Conservation (phyloP, 2,797 vertebrate species). For the Lagodon rhomboides region DNA sequence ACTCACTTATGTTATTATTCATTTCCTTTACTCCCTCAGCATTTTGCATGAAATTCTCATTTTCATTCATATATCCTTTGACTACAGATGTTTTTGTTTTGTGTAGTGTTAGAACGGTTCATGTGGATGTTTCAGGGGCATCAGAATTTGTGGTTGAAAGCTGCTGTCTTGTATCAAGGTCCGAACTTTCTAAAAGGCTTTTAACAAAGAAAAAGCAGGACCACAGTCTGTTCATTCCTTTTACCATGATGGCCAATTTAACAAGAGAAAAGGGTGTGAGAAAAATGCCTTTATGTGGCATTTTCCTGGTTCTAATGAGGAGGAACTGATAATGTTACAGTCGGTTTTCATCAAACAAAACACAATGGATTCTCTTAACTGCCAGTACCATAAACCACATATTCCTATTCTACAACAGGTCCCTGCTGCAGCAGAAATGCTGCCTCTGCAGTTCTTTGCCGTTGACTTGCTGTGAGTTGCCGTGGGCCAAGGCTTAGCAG, state of each 20-base stretch:
- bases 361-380: background rate
- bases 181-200: background rate
- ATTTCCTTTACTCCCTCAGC: background rate
- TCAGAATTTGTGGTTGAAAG: background rate
- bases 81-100: background rate
- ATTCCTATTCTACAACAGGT: background rate
- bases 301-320: background rate
- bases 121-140: background rate
- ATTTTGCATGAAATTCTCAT: background rate
- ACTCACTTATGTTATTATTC: background rate
- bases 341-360: background rate
- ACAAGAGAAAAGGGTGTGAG: background rate
- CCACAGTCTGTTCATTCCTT: background rate
- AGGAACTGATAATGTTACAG: background rate
- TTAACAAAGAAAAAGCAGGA: background rate
- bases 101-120: background rate
- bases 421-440: constrained; percentile 29
- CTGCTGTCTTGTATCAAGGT: background rate
- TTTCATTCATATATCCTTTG: background rate
- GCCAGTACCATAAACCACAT: background rate
- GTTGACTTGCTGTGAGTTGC: background rate
- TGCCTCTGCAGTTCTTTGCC: constrained; percentile 30
- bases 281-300: background rate
- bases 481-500: background rate
- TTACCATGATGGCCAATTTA: background rate